Evolutionary conservation across 2,113 vertebrate species (phyloP), one percentile per base, ranked within the genome.

Genomic region (Lophotis ruficrista): DNA sequence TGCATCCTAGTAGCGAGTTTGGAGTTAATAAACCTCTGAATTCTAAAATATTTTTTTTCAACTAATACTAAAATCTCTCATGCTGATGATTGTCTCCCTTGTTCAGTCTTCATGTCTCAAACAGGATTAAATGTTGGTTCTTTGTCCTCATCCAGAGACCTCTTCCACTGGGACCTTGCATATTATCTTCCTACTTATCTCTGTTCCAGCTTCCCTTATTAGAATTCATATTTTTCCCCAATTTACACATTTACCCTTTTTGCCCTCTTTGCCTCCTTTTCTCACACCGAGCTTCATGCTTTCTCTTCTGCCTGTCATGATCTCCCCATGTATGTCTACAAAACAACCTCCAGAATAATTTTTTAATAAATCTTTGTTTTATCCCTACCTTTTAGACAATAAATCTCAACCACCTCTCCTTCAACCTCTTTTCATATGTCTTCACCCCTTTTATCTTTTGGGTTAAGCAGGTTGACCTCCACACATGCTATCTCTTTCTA

Each of bases 221-320:
- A 35, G 13, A 14, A 53, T 4, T 81, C 37, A 22, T 24, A 14
- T 64, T 83, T 31, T 51, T 51, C 4, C 9, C 12, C 8, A 30
- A 48, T 47, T 43, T 37, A 21, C 27, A 47, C 43, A 24, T n/a
- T 57, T 70, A 54, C 9, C 15, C 2, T 83, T 47, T 78, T 92
- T 56, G 53, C 3, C 92, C 14, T 80, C 33, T 89, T 71, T 91
- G 23, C 5, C 71, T 83, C 48, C 19, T 83, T 37, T 61, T 53
- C 27, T 82, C 8, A 48, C 37, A 66, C 37, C 0, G 0, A 45
- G 47, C n/a, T 41, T 62, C n/a, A n/a, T 1, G 1, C 14, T 83
- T 84, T 54, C 38, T 84, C 30, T 81, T 92, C 47, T 87, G 41
- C 47, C 62, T 54, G 12, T 31, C 23, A 8, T 3, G 1, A 13